Evolutionary conservation across 2,888 invertebrate genomes (phyloP), one percentile per base, ranked within the genome.

Genomic region (Rambutsinella grinnellia): DNA sequence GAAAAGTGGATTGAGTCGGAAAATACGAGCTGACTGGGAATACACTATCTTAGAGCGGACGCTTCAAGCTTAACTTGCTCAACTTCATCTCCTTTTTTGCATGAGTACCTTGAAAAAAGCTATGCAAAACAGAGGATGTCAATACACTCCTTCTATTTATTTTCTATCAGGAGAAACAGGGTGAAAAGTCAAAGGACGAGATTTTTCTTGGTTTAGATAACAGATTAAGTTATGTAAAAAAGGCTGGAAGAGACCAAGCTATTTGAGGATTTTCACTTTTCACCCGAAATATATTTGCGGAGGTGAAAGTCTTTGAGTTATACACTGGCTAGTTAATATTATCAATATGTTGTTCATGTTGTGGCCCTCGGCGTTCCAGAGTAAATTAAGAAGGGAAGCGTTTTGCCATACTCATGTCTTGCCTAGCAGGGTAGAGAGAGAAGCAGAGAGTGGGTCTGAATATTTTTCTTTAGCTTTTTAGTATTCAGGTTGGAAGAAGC

Each of bases 1-100:
- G 47, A 57, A 72, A 72, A 72, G 72, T 72, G 65, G 72, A 72
- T 58, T 72, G 66, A 72, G 72, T 66, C 54, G 66, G 72, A 72
- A 72, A 72, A 72, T 72, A 72, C 72, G 72, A 60, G 72, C 36
- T 72, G 72, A 72, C 72, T 72, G 72, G 72, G 72, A 72, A 66
- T 72, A 69, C 36, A 36, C 36, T 36, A 36, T 36, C 36, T 36
- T 36, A n/a, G n/a, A n/a, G n/a, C n/a, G n/a, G n/a, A n/a, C n/a
- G n/a, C 19, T 53, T 53, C 53, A 36, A 36, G 36, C 36, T 36
- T 36, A 8, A 8, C 36, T 36, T 36, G 13, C 5, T 62, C 10
- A 61, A 23, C 63, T 63, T 63, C 28, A 17, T 66, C 56, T n/a
- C 8, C 26, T 56, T 13, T 54, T 54, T 53, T 66, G 56, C 66